phyloP scores from a whole-genome alignment of 1,140 invertebrate species.

The Nymphalis io region DNA sequence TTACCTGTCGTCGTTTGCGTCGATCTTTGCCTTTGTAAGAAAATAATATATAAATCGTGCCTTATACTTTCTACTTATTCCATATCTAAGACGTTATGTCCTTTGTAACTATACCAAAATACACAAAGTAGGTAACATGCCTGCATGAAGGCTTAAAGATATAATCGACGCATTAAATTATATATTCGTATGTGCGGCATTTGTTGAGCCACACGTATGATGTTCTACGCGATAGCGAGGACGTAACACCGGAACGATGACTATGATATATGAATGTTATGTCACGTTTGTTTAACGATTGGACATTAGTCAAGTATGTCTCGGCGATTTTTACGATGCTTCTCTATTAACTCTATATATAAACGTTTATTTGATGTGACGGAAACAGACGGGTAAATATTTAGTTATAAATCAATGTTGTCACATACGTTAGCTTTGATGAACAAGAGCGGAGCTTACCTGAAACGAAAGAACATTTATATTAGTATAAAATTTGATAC shows the following conservation, averaged over 20 bases:
- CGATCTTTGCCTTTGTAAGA: no score
- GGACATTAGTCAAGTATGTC: slow-evolving; percentile 19
- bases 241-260: slow-evolving; percentile 28
- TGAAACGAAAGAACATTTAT: slow-evolving; percentile 29
- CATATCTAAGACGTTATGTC: no score
- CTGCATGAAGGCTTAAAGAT: background rate
- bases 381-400: background rate
- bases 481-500: slow-evolving; percentile 16
- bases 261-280: slow-evolving; percentile 25
- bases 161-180: no score
- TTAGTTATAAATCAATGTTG: slow-evolving; percentile 2
- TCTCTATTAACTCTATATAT: slow-evolving; percentile 24
- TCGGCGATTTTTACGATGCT: slow-evolving; percentile 18
- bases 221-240: slow-evolving; percentile 20
- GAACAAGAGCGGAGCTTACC: slow-evolving; percentile 21
- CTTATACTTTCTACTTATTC: no score
- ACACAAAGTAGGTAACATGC: no score
- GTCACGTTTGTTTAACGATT: slow-evolving; percentile 24
- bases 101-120: no score
- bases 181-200: no score
- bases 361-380: slow-evolving; percentile 14
- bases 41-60: no score
- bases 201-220: slow-evolving; percentile 1
- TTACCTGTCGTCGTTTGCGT: no score
- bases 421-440: background rate